phyloP scores from a whole-genome alignment of 2,113 vertebrate genomes.

The Sander vitreus region DNA sequence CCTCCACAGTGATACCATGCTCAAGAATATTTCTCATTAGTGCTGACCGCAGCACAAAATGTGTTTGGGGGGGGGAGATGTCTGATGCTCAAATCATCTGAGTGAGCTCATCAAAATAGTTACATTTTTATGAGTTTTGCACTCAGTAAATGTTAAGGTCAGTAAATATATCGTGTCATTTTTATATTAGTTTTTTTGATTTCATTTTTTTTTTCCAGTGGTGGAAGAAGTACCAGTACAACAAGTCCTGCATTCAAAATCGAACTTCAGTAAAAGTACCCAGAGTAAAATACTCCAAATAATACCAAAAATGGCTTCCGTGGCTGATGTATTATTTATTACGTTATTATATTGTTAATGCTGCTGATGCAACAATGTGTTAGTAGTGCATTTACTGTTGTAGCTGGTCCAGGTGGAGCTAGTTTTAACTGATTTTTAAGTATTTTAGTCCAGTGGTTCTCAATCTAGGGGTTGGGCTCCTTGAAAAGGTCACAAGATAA shows the following conservation, averaged over 20 bases:
- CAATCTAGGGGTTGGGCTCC: no score
- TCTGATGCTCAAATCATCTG: conserved; percentile 41
- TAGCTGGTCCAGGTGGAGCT: no score
- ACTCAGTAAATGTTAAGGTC: neutral
- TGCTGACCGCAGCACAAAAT: conserved; percentile 51
- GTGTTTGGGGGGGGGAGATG: conserved; percentile 30
- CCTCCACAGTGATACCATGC: conserved; percentile 71
- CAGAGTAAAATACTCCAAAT: no score
- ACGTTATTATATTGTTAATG: no score
- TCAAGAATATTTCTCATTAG: conserved; percentile 80
- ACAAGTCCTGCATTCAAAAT: neutral
- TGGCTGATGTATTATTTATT: no score
- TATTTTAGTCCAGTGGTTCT: no score
- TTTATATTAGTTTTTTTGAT: neutral
- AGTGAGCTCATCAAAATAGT: conserved; percentile 44
- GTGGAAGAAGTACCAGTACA: neutral
- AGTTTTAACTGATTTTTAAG: no score
- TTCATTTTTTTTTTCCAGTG: neutral
- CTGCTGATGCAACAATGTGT: no score
- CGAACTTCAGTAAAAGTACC: neutral
- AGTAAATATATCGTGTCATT: neutral
- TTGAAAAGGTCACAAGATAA: no score
- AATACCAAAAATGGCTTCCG: no score
- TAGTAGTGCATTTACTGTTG: no score
- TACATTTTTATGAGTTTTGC: neutral